Evolutionary conservation across 1,140 invertebrate species (phyloP), one percentile per base, ranked within the genome.

Genomic region (Drosophila equinoxialis): DNA sequence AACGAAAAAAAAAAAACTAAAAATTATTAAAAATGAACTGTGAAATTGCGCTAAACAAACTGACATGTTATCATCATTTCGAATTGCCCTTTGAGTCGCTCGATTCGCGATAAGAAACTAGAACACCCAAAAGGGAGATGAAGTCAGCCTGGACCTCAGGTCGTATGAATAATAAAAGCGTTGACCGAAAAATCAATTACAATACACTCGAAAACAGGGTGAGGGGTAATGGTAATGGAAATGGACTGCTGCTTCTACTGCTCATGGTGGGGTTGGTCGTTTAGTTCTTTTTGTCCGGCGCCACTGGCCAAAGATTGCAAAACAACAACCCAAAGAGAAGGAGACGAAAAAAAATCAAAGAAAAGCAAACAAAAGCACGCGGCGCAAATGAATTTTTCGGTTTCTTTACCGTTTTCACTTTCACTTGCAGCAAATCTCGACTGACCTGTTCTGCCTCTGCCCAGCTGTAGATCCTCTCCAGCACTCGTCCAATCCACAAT

Each of bases 151-250:
- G 45, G 45, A 51, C n/a, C 45, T 45, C 42, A 23, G 17, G 45
- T 51, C 45, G 45, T 51, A 51, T 51, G 45, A 51, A 51, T 51
- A 51, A 51, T 51, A 51, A 51, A 51, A 51, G 8, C 45, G 17
- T 51, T 10, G 45, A 51, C 45, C 17, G 45, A 51, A 51, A 51
- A 51, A 51, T 51, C 45, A 51, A 51, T 51, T 51, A 51, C 45
- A 23, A 51, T 20, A 51, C 17, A 51, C 8, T 23, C 20, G 6
- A 23, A 51, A 5, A 30, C 5, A 30, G 30, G 30, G 30, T 30
- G 30, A 30, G 30, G 30, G 30, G 30, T 0, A 30, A 30, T 30
- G 6, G 3, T 3, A 30, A 30, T 30, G 30, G 30, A 30, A 30
- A 30, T 30, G 26, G 4, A 30, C 6, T 5, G 8, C 20, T 11